Percentiles rank a stretch among this genome's conserved stretches.
phyloP scores from a whole-genome alignment of 1,140 invertebrate genomes.

The Lepidurus apus region DNA sequence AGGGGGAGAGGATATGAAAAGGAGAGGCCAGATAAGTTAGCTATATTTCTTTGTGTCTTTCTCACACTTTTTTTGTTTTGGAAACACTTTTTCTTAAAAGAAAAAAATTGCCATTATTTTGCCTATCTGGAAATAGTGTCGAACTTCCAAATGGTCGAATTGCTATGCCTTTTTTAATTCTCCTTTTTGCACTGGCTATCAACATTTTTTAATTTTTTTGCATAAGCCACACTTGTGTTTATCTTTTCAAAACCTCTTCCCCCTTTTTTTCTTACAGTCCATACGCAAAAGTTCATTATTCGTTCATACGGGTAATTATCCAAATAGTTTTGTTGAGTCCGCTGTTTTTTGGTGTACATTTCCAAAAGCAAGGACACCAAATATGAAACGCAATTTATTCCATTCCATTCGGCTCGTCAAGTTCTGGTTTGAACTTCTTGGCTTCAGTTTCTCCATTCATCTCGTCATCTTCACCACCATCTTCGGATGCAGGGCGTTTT shows the following conservation, averaged over 20 bases:
- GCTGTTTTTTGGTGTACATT: conserved; percentile 1
- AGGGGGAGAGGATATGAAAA: conserved; percentile 18
- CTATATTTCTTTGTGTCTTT: no score
- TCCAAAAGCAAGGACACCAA: neutral
- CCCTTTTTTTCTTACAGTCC: neutral
- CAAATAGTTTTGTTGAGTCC: neutral
- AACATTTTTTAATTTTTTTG: neutral
- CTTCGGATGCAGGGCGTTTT: neutral
- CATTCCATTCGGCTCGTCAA: neutral
- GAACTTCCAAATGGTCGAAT: neutral
- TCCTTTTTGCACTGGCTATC: neutral
- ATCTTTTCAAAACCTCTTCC: neutral
- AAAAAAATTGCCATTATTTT: no score
- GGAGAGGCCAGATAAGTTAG: neutral
- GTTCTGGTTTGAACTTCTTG: conserved; percentile 1
- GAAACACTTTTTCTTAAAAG: no score
- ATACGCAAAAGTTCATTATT: neutral
- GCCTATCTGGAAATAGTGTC: no score
- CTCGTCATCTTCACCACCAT: neutral
- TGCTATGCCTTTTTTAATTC: neutral
- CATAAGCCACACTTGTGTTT: neutral
- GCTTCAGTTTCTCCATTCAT: neutral
- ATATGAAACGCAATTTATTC: neutral
- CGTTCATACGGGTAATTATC: neutral
- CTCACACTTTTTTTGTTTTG: no score